Evolutionary conservation across 2,113 vertebrate species (phyloP), one percentile per base, ranked within the genome.

Genomic region (Macrotus californicus): DNA sequence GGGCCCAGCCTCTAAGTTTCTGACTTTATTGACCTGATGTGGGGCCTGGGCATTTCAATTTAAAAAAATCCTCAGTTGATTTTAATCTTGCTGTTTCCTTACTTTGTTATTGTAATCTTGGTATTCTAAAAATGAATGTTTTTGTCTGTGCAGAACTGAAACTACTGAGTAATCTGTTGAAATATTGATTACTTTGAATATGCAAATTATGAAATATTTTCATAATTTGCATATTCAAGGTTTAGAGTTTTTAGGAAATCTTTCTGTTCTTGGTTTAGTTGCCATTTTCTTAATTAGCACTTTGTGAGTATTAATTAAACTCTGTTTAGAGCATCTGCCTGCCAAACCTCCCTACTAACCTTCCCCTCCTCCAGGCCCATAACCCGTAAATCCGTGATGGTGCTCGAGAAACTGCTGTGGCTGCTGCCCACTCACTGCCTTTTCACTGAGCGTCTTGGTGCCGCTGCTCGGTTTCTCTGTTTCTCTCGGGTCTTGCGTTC

Each of bases 261-360:
- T 95, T 94, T 92, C 61, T 90, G 22, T 94, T 83, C 56, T 94
- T 88, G 61, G 34, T 79, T 75, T 88, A 94, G 59, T 92, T 95
- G 59, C 59, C 67, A 43, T 87, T 96, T 96, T 92, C 81, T 94
- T 94, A 87, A 96, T 93, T 79, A 94, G 24, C n/a, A 19, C 36
- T 83, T 96, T 79, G 34, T 92, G 79, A 67, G 64, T 86, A 10
- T 69, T 96, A 67, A 94, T 91, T 91, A 87, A 92, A 61, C 50
- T 52, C 64, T 91, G 11, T 81, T 79, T 39, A 46, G 34, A 72
- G 54, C 43, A 13, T 66, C 54, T 85, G 48, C n/a, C 36, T 59
- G 73, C 69, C 50, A 75, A 75, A 26, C 75, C 73, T 29, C 81
- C 22, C 29, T 41, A 9, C 52, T 10, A 7, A 41, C 21, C 26